A percentile compares a stretch with the other conserved stretches of the same genome.
phyloP scores from a whole-genome alignment of 2,797 vertebrate species.

The Cossypha heuglini region DNA sequence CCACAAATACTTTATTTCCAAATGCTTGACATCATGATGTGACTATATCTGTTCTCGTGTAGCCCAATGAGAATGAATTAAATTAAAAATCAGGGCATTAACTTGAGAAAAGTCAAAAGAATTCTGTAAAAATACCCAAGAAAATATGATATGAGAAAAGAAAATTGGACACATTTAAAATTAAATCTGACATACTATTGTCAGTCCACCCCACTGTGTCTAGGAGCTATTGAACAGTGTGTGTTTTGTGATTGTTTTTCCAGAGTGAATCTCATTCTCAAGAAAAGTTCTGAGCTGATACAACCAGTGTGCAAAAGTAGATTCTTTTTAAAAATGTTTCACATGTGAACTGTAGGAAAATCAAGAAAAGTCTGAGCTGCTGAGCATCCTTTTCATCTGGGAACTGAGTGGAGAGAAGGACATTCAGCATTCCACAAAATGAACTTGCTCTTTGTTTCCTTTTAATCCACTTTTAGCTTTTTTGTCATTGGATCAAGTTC shows the following conservation, averaged over 20 bases:
- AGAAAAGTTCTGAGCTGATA: background rate
- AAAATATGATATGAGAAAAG: background rate
- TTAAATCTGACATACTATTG: background rate
- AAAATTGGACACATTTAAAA: background rate
- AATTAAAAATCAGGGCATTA: background rate
- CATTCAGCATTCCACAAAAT: background rate
- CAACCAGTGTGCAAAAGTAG: background rate
- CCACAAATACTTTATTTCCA: slow-evolving; percentile 13
- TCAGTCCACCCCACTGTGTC: background rate
- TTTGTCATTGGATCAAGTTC: background rate
- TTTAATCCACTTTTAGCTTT: background rate
- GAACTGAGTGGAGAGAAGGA: background rate
- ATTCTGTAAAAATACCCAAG: background rate
- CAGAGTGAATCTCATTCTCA: background rate
- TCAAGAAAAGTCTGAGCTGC: background rate
- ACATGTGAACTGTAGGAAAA: background rate
- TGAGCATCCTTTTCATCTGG: background rate
- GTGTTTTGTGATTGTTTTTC: background rate
- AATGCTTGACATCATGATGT: background rate
- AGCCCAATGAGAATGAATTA: background rate
- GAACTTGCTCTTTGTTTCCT: background rate
- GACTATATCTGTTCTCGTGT: background rate
- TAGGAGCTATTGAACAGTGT: background rate
- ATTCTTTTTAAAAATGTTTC: background rate
- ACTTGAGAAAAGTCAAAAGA: background rate